These are phyloP conservation scores for Pagetopsis macropterus DNA, from an alignment of 2,797 vertebrate genomes.

Conservation along the genomic window DNA sequence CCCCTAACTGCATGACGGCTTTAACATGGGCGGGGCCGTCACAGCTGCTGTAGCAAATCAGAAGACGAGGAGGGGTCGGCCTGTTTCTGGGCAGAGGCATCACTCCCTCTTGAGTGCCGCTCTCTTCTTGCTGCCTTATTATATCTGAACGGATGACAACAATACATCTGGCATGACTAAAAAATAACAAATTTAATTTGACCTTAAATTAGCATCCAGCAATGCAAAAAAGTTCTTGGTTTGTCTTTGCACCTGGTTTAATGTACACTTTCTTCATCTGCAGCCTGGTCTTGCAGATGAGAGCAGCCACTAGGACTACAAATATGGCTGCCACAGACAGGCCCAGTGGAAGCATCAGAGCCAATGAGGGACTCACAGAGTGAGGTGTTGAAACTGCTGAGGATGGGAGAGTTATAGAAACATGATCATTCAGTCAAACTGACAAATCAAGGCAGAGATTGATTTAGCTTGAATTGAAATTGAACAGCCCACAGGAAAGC, in stretches of 20 bases:
- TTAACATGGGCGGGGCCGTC: constrained; percentile 80
- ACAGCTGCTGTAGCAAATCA: constrained; percentile 82
- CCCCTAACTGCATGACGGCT: constrained; percentile 79
- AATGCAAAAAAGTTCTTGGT: background rate
- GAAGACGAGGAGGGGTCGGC: constrained; percentile 76
- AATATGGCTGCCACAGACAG: constrained; percentile 44
- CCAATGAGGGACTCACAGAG: constrained; percentile 27
- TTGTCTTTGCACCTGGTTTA: constrained; percentile 62
- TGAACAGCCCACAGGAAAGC: background rate
- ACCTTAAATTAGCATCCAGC: background rate
- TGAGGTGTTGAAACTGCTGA: constrained; percentile 31
- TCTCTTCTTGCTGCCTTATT: constrained; percentile 59
- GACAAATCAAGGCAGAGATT: background rate
- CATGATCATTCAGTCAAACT: background rate
- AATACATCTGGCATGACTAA: background rate
- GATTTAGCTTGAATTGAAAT: background rate
- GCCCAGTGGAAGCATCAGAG: constrained; percentile 65
- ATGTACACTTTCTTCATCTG: constrained; percentile 33
- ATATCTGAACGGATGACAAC: constrained; percentile 57
- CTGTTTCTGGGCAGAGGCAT: constrained; percentile 35
- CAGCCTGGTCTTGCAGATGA: constrained; percentile 54
- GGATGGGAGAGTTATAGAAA: background rate
- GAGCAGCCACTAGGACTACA: constrained; percentile 42
- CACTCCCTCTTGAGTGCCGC: constrained; percentile 47
- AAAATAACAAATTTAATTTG: background rate